phyloP scores from a whole-genome alignment of 1,140 invertebrate genomes.

The Drosophila simulans region DNA sequence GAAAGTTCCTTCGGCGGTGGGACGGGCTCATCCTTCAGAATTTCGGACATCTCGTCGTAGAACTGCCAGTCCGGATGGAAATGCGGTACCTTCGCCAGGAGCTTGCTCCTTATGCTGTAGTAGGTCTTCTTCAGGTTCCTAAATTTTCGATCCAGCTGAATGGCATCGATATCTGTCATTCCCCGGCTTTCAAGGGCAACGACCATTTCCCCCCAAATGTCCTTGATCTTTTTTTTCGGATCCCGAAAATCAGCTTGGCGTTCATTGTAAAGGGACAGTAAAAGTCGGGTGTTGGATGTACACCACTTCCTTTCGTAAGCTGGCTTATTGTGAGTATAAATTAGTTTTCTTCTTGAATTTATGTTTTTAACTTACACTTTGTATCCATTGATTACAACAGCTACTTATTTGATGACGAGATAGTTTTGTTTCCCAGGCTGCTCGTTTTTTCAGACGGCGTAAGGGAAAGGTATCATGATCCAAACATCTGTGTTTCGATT shows the following conservation, averaged over 20 bases:
- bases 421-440: background rate
- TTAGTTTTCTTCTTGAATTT: background rate
- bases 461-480: slow-evolving; percentile 30
- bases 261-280: slow-evolving; percentile 10
- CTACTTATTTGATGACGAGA: background rate
- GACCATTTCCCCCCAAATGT: slow-evolving; percentile 24
- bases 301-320: slow-evolving; percentile 18
- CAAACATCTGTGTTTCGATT: slow-evolving; percentile 10
- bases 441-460: background rate
- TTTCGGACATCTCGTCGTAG: slow-evolving; percentile 15
- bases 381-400: slow-evolving; percentile 12
- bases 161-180: slow-evolving; percentile 21
- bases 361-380: slow-evolving; percentile 1
- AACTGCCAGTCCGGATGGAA: slow-evolving; percentile 22
- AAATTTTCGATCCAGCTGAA: slow-evolving; percentile 28
- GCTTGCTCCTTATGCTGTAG: slow-evolving; percentile 12
- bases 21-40: slow-evolving; percentile 5
- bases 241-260: slow-evolving; percentile 1
- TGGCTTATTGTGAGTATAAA: background rate
- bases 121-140: slow-evolving; percentile 37
- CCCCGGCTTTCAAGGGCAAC: background rate
- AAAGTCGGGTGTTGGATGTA: background rate
- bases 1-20: background rate
- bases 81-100: background rate
- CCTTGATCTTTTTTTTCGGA: slow-evolving; percentile 16